A percentile compares a stretch with the other conserved stretches of the same genome.
These are phyloP conservation scores for Oreochromis niloticus DNA, from an alignment of 2,113 vertebrate species.

Conservation along the genomic window DNA sequence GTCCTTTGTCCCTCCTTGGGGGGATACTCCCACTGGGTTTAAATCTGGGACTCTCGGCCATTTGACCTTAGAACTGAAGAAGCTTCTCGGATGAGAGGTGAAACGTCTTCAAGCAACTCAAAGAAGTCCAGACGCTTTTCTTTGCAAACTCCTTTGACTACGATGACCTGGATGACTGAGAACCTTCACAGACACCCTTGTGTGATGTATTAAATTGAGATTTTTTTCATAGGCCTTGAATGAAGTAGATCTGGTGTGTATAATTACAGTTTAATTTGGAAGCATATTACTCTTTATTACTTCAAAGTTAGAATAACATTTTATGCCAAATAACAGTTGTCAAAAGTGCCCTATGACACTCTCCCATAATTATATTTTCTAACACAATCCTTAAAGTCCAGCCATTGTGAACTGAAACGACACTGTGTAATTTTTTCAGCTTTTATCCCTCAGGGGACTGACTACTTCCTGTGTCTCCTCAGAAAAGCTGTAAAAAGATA, in stretches of 20 bases:
- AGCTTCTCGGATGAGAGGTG: no score
- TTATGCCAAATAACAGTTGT: not conserved
- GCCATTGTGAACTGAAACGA: conserved; percentile 4
- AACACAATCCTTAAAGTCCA: not conserved
- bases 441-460: conserved; percentile 27
- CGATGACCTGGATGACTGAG: no score
- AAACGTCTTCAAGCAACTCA: no score
- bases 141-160: no score
- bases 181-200: no score
- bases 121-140: no score
- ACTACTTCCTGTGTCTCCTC: conserved; percentile 40
- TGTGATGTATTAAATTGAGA: conserved; percentile 11
- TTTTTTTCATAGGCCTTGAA: not conserved
- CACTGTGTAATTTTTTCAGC: not conserved
- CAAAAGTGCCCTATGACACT: not conserved
- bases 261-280: not conserved
- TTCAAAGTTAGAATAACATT: not conserved
- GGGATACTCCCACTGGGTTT: no score
- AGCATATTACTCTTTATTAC: not conserved
- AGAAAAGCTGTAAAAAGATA: conserved; percentile 49
- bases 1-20: no score
- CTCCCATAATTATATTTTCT: conserved; percentile 10
- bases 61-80: no score
- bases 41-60: no score
- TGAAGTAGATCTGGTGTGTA: not conserved